Evolutionary conservation across 30 jellyfish, hydroid and myxozoan genomes (phyloP), one percentile per base, ranked within the genome.

Genomic region (Aurelia sp.): DNA sequence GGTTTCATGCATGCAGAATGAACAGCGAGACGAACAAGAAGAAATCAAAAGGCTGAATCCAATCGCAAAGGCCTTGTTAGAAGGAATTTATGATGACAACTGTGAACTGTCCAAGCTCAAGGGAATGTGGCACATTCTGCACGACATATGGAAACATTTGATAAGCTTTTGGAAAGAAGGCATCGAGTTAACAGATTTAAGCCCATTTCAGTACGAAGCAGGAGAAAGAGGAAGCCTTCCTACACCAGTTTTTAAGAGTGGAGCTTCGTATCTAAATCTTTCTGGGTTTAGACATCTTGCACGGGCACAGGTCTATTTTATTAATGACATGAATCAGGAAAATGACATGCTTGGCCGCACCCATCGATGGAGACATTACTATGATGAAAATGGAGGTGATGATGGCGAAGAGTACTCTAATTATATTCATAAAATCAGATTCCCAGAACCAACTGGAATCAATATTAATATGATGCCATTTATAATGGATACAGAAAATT

Each of bases 401-500:
- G 20, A 7, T 7, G 48, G 17, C 4, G 63, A 47, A 0, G 13
- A 38, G 0, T 21, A 30, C 13, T 3, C 64, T 5, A n/a, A 4
- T 7, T 13, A 12, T 13, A 19, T 40, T 40, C 47, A 20, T 20
- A 5, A 7, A 16, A 16, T n/a, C 35, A 48, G 19, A 6, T 87
- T 78, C 58, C 91, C 91, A 13, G 51, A 67, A 24, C 91, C 91
- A 30, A 76, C 78, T 10, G 91, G 74, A 11, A 76, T 87, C 9
- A 78, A 47, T 72, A 87, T 87, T 6, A 87, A 87, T 87, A 87
- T 87, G 96, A 87, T 87, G 96, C 96, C 96, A 12, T 87, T 76
- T 63, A 67, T 66, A 10, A 76, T 76, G 72, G 31, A 51, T 20
- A 19, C 15, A 20, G 15, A 15, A 30, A 13, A 13, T 21, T 87